Evolutionary conservation across 2,797 vertebrate species (phyloP), one percentile per base, ranked within the genome.

Genomic region (Melanotaenia pygmaea): DNA sequence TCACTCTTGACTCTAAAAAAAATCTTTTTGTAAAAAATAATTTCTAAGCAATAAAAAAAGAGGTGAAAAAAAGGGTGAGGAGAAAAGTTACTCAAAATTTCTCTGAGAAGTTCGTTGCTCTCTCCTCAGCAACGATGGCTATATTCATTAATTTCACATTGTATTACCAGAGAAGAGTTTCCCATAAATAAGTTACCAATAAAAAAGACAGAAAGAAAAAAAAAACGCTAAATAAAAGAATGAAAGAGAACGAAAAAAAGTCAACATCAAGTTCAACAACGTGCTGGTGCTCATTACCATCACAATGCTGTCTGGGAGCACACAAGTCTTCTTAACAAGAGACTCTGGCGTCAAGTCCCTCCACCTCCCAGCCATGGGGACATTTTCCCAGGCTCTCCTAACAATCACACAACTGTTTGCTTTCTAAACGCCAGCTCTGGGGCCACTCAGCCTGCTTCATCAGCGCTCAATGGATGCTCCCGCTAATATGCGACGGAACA

Each of bases 201-300:
- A 89, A 77, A 77, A 89, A 88, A 89, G 38, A 38, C 34, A 28
- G 54, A 24, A 69, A 54, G 88, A 67, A 30, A 60, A 68, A 91
- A 87, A 88, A 38, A 24, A 11, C 6, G 34, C 58, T 28, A 67
- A 34, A 14, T 89, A 72, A 35, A 61, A 69, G 76, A 78, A 62
- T 45, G 91, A 92, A 91, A 83, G 80, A 79, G 67, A 80, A 86
- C 81, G 94, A 94, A 53, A 53, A 94, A 94, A 94, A 96, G 95
- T 96, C 96, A 97, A 96, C 95, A 96, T 96, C 96, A 97, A 97
- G 96, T 97, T 96, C 96, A 97, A 96, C 95, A 95, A 93, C 95
- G 92, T 93, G 94, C 94, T 92, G 92, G 92, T 81, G 81, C 89
- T 93, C 91, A 96, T 96, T 96, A 96, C 69, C 96, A 97, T 96